phyloP scores from a whole-genome alignment of 2,797 vertebrate species.

The Peromyscus melanophrys region DNA sequence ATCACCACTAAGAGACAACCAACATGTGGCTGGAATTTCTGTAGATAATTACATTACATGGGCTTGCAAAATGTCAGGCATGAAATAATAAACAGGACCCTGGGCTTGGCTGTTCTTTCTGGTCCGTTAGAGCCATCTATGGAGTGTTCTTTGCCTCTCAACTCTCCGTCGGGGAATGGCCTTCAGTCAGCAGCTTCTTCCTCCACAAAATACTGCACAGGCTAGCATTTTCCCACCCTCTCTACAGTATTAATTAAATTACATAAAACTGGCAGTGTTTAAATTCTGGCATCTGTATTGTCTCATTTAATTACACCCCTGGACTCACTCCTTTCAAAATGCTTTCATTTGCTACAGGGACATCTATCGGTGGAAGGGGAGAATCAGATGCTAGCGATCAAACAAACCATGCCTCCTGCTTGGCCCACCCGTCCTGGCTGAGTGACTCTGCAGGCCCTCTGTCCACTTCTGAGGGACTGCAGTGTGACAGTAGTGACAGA shows the following conservation, averaged over 20 bases:
- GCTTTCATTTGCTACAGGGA: slow-evolving; percentile 8
- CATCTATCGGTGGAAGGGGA: slow-evolving; percentile 4
- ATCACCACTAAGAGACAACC: slow-evolving; percentile 67
- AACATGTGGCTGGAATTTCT: slow-evolving; percentile 74
- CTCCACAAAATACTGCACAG: slow-evolving; percentile 67
- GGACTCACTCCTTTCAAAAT: slow-evolving; percentile 76
- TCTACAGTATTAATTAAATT: slow-evolving; percentile 82
- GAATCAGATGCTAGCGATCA: not conserved
- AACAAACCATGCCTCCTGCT: fast-evolving
- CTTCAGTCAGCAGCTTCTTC: slow-evolving; percentile 74
- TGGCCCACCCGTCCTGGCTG: not conserved
- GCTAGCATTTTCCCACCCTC: slow-evolving; percentile 69
- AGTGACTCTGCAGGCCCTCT: too few species aligned
- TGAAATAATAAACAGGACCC: slow-evolving; percentile 82
- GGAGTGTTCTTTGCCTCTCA: slow-evolving; percentile 70
- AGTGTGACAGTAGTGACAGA: fast-evolving
- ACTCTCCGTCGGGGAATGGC: slow-evolving; percentile 72
- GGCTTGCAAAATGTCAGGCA: slow-evolving; percentile 80
- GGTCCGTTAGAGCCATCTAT: slow-evolving; percentile 76
- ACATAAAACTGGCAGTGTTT: slow-evolving; percentile 77
- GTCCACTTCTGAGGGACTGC: fast-evolving
- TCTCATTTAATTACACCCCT: slow-evolving; percentile 77
- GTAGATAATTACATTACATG: slow-evolving; percentile 80
- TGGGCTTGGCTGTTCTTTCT: slow-evolving; percentile 67
- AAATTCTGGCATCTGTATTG: slow-evolving; percentile 60